Evolutionary conservation across 2,888 invertebrate genomes (phyloP).

Genomic region (Eupeodes latifasciatus): DNA sequence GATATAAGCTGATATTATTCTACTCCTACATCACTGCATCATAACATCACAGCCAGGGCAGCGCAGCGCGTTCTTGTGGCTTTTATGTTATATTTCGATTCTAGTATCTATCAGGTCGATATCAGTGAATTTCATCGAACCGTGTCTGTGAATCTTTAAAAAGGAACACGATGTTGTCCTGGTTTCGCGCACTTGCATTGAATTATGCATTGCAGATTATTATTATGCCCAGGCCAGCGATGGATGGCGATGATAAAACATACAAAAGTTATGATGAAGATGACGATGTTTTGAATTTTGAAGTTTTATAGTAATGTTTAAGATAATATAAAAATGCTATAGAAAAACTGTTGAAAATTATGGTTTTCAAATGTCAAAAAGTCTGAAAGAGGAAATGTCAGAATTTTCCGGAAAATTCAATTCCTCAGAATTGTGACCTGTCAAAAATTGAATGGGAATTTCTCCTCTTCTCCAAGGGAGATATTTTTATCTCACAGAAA

Average conservation of each 20-base stretch:
- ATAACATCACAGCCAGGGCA: too few relatives aligned
- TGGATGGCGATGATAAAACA: slow-evolving; percentile 27
- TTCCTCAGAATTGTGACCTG: too few relatives aligned
- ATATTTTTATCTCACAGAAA: too few relatives aligned
- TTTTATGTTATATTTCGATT: slow-evolving; percentile 18
- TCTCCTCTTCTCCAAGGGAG: too few relatives aligned
- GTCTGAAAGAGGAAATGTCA: too few relatives aligned
- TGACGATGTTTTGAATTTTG: slow-evolving; percentile 46
- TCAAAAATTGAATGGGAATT: too few relatives aligned
- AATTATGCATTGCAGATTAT: slow-evolving; percentile 61
- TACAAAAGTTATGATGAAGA: slow-evolving; percentile 38
- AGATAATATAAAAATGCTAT: too few relatives aligned
- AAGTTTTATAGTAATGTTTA: not conserved
- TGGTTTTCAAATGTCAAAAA: too few relatives aligned
- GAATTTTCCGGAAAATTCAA: too few relatives aligned
- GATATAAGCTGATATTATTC: slow-evolving; percentile 21
- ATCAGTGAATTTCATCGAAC: slow-evolving; percentile 69
- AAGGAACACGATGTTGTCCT: slow-evolving; percentile 70
- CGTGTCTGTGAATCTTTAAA: slow-evolving; percentile 68
- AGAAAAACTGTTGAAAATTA: too few relatives aligned
- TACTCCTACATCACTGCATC: slow-evolving; percentile 53
- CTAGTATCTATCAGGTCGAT: slow-evolving; percentile 61
- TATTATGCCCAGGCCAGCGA: slow-evolving; percentile 14
- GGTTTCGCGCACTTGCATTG: slow-evolving; percentile 65
- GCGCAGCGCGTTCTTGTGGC: slow-evolving; percentile 12